Evolutionary conservation across 2,113 vertebrate genomes (phyloP).

Genomic region (Heterochromis multidens): DNA sequence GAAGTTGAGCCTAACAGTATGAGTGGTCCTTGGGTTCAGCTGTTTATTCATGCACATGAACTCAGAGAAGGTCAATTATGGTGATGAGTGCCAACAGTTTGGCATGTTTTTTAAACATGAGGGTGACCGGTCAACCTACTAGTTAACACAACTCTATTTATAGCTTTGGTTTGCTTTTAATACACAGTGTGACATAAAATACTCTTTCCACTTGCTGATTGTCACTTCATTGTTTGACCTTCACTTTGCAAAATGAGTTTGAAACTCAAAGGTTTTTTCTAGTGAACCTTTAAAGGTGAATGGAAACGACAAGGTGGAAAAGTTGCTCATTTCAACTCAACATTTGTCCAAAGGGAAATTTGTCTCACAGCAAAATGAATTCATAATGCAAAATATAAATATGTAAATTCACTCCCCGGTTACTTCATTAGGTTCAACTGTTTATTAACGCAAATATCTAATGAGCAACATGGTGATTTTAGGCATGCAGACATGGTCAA

Average conservation of each 20-base stretch:
- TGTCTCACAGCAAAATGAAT: not conserved
- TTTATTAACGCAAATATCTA: not conserved
- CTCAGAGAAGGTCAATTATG: constrained; percentile 7
- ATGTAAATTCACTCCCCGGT: not conserved
- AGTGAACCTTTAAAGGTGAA: not conserved
- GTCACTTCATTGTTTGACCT: not conserved
- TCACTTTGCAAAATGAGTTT: not conserved
- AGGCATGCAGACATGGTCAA: not conserved
- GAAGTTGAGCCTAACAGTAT: not conserved
- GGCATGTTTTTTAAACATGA: not conserved
- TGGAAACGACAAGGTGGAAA: not conserved
- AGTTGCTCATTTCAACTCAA: not conserved
- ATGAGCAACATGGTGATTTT: not conserved
- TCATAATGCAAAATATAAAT: not conserved
- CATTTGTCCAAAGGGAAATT: not conserved
- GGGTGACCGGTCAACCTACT: constrained; percentile 9
- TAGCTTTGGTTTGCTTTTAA: not conserved
- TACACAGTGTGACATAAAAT: not conserved
- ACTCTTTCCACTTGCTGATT: not conserved
- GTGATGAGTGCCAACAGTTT: not conserved
- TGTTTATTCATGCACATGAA: constrained; percentile 11
- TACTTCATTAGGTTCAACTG: not conserved
- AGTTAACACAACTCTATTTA: not conserved
- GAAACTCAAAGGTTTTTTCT: not conserved
- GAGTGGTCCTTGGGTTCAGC: not conserved